phyloP scores from a whole-genome alignment of 2,888 invertebrate genomes.

The Netelia virgata region DNA sequence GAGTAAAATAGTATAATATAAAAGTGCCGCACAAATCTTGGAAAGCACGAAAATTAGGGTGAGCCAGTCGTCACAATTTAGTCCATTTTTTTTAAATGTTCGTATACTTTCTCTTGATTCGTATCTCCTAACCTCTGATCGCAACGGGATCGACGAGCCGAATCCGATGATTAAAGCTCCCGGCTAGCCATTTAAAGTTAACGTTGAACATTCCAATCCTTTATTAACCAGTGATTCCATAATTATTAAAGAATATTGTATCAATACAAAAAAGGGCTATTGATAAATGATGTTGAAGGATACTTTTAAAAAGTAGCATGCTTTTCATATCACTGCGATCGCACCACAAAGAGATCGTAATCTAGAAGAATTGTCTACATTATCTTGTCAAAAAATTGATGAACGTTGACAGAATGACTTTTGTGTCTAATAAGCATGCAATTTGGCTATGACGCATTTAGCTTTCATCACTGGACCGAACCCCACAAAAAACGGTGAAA shows the following conservation, averaged over 20 bases:
- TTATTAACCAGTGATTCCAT: neutral
- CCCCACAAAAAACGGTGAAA: neutral
- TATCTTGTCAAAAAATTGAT: too few relatives aligned
- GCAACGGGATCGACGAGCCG: conserved; percentile 2
- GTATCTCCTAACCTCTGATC: neutral
- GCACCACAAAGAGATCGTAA: too few relatives aligned
- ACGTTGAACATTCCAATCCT: neutral
- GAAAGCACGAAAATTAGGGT: neutral
- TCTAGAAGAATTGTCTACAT: too few relatives aligned
- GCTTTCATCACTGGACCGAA: neutral
- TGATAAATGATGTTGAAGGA: neutral
- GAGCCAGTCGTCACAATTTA: neutral
- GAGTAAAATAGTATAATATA: neutral
- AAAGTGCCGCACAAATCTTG: neutral
- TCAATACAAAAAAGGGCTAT: neutral
- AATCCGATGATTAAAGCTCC: neutral
- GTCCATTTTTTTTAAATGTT: neutral
- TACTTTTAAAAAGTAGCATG: neutral
- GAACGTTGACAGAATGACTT: too few relatives aligned
- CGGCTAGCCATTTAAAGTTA: neutral
- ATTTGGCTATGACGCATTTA: too few relatives aligned
- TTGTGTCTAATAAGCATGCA: too few relatives aligned
- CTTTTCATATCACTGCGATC: neutral
- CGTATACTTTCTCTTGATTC: neutral
- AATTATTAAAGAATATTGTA: neutral